phyloP scores from a whole-genome alignment of 1,140 invertebrate species.

The Lasaia peninsularis region DNA sequence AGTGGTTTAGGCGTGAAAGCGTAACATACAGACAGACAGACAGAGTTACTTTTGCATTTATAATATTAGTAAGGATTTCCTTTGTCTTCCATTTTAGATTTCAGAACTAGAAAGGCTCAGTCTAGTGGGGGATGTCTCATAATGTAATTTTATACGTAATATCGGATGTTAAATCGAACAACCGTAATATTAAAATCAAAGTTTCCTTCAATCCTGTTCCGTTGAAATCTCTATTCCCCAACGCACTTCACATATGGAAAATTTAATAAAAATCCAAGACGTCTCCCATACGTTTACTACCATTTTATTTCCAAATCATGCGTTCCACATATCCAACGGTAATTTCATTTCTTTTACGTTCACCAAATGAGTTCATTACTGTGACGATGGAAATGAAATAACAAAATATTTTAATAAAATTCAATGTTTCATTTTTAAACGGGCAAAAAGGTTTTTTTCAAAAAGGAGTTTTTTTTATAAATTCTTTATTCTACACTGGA shows the following conservation, averaged over 20 bases:
- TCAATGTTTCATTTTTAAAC: neutral
- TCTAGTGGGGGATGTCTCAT: neutral
- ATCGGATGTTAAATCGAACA: constrained; percentile 19
- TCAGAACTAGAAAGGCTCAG: neutral
- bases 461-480: too few species aligned
- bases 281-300: constrained; percentile 12
- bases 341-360: constrained; percentile 9
- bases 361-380: constrained; percentile 6
- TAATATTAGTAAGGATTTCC: too few species aligned
- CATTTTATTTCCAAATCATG: constrained; percentile 19
- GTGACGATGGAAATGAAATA: neutral
- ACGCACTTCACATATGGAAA: constrained; percentile 20
- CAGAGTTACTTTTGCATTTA: too few species aligned
- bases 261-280: constrained; percentile 17
- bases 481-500: too few species aligned
- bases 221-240: constrained; percentile 22
- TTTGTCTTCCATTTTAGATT: constrained; percentile 17
- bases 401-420: neutral
- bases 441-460: neutral
- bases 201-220: constrained; percentile 15
- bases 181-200: constrained; percentile 19
- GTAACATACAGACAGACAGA: too few species aligned
- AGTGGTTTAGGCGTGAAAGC: too few species aligned
- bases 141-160: constrained; percentile 4
- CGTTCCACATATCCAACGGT: constrained; percentile 4